A percentile compares a stretch with the other conserved stretches of the same genome.
phyloP scores from a whole-genome alignment of 1,140 invertebrate genomes.

The Lepidostoma basale region DNA sequence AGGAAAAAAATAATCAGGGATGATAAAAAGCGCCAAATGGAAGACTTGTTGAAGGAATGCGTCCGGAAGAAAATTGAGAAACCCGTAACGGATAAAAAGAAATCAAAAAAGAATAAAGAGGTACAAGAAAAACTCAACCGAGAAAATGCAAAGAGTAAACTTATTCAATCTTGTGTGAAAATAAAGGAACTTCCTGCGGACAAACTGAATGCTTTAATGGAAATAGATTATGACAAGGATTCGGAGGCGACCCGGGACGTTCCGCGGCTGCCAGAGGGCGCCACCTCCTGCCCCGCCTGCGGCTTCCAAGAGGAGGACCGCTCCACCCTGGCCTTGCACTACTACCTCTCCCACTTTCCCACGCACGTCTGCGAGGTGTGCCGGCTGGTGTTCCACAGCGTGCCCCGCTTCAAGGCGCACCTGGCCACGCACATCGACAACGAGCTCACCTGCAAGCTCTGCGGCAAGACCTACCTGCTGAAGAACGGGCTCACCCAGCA shows the following conservation, averaged over 20 bases:
- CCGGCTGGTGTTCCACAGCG: not conserved
- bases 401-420: not conserved
- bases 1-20: too few relatives aligned
- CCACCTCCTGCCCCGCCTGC: not conserved
- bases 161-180: too few relatives aligned
- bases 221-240: not conserved
- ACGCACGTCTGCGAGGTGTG: not conserved
- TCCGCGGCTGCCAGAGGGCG: not conserved
- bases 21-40: too few relatives aligned
- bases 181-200: too few relatives aligned
- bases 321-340: not conserved
- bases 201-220: too few relatives aligned
- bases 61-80: too few relatives aligned
- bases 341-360: not conserved
- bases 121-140: too few relatives aligned
- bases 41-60: too few relatives aligned
- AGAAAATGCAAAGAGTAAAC: too few relatives aligned
- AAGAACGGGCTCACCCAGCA: not conserved
- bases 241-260: not conserved
- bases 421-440: not conserved
- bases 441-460: not conserved
- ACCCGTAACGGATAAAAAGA: too few relatives aligned
- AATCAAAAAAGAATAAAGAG: too few relatives aligned
- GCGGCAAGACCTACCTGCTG: not conserved
- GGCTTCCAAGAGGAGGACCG: not conserved